Evolutionary conservation across 2,113 vertebrate species (phyloP).

Genomic region (Arothron firmamentum): DNA sequence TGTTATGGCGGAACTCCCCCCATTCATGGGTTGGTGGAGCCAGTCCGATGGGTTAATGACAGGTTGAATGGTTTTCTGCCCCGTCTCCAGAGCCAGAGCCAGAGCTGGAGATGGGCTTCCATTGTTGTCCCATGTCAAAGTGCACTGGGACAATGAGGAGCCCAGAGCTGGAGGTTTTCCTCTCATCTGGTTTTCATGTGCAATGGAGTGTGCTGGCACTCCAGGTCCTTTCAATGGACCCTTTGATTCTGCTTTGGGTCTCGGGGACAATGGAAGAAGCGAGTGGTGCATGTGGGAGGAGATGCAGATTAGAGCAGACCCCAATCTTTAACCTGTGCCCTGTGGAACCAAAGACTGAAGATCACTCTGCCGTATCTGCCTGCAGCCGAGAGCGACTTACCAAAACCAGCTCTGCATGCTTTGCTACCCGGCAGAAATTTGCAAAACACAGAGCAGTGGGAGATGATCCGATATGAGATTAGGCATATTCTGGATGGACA

Average conservation of each 20-base stretch:
- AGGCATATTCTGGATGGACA: too few relatives aligned
- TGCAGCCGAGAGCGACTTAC: slow-evolving; percentile 2
- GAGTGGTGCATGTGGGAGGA: slow-evolving; percentile 54
- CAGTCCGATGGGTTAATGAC: slow-evolving; percentile 65
- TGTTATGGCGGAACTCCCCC: slow-evolving; percentile 65
- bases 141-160: slow-evolving; percentile 61
- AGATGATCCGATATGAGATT: too few relatives aligned
- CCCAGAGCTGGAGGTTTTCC: slow-evolving; percentile 62
- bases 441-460: too few relatives aligned
- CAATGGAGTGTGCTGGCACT: slow-evolving; percentile 68
- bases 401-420: slow-evolving; percentile 5
- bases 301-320: slow-evolving; percentile 52
- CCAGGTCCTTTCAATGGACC: slow-evolving; percentile 60
- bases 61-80: slow-evolving; percentile 63
- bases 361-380: slow-evolving; percentile 25
- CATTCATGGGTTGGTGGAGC: slow-evolving; percentile 64
- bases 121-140: slow-evolving; percentile 63
- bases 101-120: slow-evolving; percentile 58
- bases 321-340: slow-evolving; percentile 68
- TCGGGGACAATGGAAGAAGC: slow-evolving; percentile 53
- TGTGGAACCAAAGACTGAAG: slow-evolving; percentile 42
- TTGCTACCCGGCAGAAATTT: too few relatives aligned
- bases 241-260: slow-evolving; percentile 56
- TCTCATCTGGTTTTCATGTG: slow-evolving; percentile 68
- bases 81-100: slow-evolving; percentile 58